Evolutionary conservation across 2,113 vertebrate genomes (phyloP), one percentile per base, ranked within the genome.

Genomic region (Siniperca knerii): DNA sequence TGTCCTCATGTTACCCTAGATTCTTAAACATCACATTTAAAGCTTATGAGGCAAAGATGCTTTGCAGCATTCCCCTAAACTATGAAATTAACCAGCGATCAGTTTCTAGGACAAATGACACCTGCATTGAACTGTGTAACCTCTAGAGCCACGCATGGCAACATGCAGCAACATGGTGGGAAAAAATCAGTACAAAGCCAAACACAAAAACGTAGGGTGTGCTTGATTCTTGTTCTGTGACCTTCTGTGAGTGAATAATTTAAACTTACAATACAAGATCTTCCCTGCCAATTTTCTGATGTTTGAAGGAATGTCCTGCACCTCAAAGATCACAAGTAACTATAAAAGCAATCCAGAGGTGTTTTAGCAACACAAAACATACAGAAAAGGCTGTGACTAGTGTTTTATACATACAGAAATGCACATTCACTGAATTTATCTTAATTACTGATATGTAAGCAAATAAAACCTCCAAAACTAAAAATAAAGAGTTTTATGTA

Each of bases 11-110:
- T 57, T 83, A 75, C 61, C 69, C 25, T 13, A 40, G n/a, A 80
- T 82, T 81, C 68, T 55, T 87, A 55, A 77, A 71, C 48, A 72
- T 79, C 29, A 37, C 12, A 64, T 84, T 82, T 74, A 67, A 74
- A 83, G 50, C 50, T 74, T 4, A 23, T 33, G 71, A 77, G 44
- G 44, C 65, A 69, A 23, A 58, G 64, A 78, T n/a, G 29, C 44
- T 66, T 71, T 58, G 73, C 37, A 65, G 66, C 25, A 18, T 71
- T 71, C 48, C 74, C 23, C 65, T 1, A 12, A 82, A 65, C 15
- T 57, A 66, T 57, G 60, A 57, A 37, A 37, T 74, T 50, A 70
- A 77, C n/a, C 61, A 76, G 21, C 35, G 81, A 82, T 79, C 35
- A 23, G 16, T 71, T 75, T 88, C 29, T 37, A 35, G 64, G 68